Base-by-base conservation (phyloP, 2,113 vertebrate species). In the chimpanzee (Pan troglodytes) region DNA sequence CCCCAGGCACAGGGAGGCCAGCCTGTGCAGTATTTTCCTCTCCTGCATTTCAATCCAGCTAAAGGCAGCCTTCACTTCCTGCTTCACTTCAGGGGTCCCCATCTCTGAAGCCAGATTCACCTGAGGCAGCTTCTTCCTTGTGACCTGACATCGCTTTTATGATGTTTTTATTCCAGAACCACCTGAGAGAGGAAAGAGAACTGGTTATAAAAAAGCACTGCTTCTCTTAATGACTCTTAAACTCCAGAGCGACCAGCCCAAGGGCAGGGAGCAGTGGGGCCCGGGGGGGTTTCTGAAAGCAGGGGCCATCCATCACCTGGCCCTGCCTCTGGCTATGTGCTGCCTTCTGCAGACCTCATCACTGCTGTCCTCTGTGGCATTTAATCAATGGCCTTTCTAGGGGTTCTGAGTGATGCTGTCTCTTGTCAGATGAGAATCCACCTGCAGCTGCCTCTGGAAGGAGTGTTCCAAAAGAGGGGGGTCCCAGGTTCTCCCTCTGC, bases 191-290 rank as follows among this genome's bases (percentile, higher is more conserved):
- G 81, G 75, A 81, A 76, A 14, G 75, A 68, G 55, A 90, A 12
- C 75, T n/a, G 23, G 52, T 50, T 80, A 32, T 87, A 35, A 91
- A 94, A 40, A 84, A 78, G 83, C 55, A 88, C 25, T 38, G 0
- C 83, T 67, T 59, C 86, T 97, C 88, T 72, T 88, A 64, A 91
- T 97, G 57, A 80, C 84, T 94, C 83, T 79, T 57, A 8, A 27
- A 30, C 84, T 67, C 45, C 64, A 16, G 72, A 68, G 92, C 4
- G 45, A 72, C 50, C 57, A 7, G 72, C 55, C 43, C 52, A 2
- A 79, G 85, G 90, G 35, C 88, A 72, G 70, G 78, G 61, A 45
- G 78, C 43, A 5, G 2, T 20, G 73, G 64, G 8, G 18, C 3
- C 23, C 38, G 25, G 4, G 50, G 50, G 59, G 13, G 27, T 32